phyloP scores from a whole-genome alignment of 64 coral and sea anemone species.

The Pocillopora verrucosa region DNA sequence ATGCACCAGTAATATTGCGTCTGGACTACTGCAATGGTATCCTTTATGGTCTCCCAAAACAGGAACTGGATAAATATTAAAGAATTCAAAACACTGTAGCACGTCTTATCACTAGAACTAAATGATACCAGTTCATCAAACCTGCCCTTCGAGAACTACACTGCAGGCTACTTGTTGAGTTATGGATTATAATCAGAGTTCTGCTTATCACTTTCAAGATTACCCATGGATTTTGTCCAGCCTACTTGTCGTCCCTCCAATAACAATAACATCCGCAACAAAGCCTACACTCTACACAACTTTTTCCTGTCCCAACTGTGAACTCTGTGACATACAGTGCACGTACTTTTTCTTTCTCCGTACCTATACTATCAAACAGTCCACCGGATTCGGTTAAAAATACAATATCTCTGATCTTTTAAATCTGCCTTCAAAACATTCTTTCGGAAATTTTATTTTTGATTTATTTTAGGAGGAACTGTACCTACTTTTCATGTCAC shows the following conservation, averaged over 20 bases:
- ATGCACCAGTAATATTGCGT: too few relatives aligned
- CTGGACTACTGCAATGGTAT: background rate
- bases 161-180: slow-evolving; percentile 2
- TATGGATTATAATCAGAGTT: background rate
- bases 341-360: too few relatives aligned
- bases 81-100: background rate
- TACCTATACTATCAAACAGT: too few relatives aligned
- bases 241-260: background rate
- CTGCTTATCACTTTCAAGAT: slow-evolving; percentile 1
- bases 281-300: too few relatives aligned
- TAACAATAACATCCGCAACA: background rate
- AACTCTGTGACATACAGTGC: too few relatives aligned
- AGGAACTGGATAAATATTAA: too few relatives aligned
- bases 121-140: background rate
- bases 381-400: too few relatives aligned
- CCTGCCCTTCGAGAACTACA: slow-evolving; percentile 15
- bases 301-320: too few relatives aligned
- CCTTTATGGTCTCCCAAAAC: background rate
- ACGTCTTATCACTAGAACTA: slow-evolving; percentile 2
- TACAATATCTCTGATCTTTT: too few relatives aligned
- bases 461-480: too few relatives aligned
- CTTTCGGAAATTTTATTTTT: background rate
- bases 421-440: too few relatives aligned
- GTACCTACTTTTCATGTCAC: too few relatives aligned
- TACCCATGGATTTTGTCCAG: background rate